phyloP scores from a whole-genome alignment of 2,888 invertebrate species.

The Clivina fossor region DNA sequence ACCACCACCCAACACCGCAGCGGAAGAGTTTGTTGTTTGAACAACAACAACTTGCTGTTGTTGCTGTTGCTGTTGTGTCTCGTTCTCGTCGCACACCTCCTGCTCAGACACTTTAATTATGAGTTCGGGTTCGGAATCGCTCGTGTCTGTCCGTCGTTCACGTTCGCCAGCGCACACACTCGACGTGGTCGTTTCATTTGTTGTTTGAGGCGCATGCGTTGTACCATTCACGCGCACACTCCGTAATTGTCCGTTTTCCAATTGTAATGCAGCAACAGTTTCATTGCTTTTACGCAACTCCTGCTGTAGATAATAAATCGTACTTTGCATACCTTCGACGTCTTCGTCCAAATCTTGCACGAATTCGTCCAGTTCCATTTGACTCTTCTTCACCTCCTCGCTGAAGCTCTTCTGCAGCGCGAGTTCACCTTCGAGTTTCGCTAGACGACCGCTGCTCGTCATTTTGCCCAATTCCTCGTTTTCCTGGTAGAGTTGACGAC shows the following conservation, averaged over 20 bases:
- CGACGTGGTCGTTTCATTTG: conserved; percentile 12
- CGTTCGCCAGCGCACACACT: conserved; percentile 45
- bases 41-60: no score
- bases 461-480: conserved; percentile 96
- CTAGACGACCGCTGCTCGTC: conserved; percentile 91
- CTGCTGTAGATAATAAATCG: conserved; percentile 90
- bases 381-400: conserved; percentile 95
- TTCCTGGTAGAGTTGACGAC: conserved; percentile 90
- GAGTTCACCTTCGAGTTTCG: conserved; percentile 93
- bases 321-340: conserved; percentile 98
- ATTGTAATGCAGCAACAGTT: conserved; percentile 63
- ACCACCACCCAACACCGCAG: neutral
- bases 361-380: conserved; percentile 94
- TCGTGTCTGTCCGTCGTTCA: conserved; percentile 42
- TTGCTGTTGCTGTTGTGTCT: conserved; percentile 22
- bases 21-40: neutral
- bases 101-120: conserved; percentile 52
- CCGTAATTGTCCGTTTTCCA: conserved; percentile 55
- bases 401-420: conserved; percentile 93
- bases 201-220: neutral
- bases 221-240: conserved; percentile 41
- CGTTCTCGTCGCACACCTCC: conserved; percentile 48
- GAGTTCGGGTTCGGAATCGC: conserved; percentile 48
- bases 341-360: conserved; percentile 95
- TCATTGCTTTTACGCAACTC: conserved; percentile 85